A percentile compares a stretch with the other conserved stretches of the same genome.
Conservation (phyloP, 2,888 invertebrate genomes). For the Bellardia pandia region DNA sequence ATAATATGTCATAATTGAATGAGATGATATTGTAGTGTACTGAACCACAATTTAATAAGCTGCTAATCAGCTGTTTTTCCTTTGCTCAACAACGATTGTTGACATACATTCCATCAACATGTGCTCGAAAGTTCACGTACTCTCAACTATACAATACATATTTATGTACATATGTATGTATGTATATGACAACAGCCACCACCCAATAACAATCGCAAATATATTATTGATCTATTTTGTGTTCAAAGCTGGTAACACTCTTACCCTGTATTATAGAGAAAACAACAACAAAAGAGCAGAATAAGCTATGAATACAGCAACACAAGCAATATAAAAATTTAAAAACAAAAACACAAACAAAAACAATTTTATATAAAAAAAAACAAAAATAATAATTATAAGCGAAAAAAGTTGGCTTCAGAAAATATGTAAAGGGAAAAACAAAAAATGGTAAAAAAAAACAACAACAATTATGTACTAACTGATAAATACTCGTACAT, state of each 20-base stretch:
- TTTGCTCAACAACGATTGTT: neutral
- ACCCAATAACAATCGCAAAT: neutral
- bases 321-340: constrained; percentile 10
- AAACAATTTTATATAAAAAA: neutral
- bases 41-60: constrained; percentile 2
- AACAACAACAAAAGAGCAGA: neutral
- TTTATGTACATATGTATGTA: too few species aligned
- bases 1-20: too few species aligned
- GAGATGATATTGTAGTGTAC: neutral
- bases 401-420: neutral
- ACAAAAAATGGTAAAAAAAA: neutral
- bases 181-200: neutral
- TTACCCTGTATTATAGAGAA: constrained; percentile 1
- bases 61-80: constrained; percentile 3
- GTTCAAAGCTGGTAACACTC: constrained; percentile 16
- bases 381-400: too few species aligned
- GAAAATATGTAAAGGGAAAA: neutral
- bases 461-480: too few species aligned
- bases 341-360: neutral
- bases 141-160: neutral
- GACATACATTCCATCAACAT: constrained; percentile 17
- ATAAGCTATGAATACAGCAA: neutral
- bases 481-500: neutral
- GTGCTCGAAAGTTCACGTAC: neutral
- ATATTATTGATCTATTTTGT: neutral